Evolutionary conservation across 2,888 invertebrate genomes (phyloP).

Genomic region (Drosophila neotestacea): DNA sequence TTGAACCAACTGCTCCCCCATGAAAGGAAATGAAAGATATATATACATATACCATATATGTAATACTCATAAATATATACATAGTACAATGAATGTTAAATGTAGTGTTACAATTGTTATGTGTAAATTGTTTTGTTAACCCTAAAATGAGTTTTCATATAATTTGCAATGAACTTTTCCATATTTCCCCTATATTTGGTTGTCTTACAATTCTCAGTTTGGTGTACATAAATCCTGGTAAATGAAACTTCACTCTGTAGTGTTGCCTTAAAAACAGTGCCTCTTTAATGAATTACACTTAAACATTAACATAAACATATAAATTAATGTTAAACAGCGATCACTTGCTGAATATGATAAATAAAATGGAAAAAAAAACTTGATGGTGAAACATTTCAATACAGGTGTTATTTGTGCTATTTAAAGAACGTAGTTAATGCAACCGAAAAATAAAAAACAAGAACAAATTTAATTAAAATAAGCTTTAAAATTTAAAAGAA

Average conservation of each 20-base stretch:
- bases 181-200: slow-evolving; percentile 40
- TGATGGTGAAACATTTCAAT: slow-evolving; percentile 74
- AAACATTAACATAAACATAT: slow-evolving; percentile 31
- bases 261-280: slow-evolving; percentile 93
- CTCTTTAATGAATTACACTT: slow-evolving; percentile 85
- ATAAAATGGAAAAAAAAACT: slow-evolving; percentile 51
- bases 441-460: slow-evolving; percentile 26
- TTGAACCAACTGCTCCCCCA: slow-evolving; percentile 4
- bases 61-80: slow-evolving; percentile 5
- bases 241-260: slow-evolving; percentile 89
- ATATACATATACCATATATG: slow-evolving; percentile 1
- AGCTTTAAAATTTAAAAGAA: slow-evolving; percentile 42
- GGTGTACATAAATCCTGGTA: slow-evolving; percentile 71
- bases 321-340: slow-evolving; percentile 50
- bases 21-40: slow-evolving; percentile 4
- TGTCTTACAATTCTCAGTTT: slow-evolving; percentile 30
- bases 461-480: slow-evolving; percentile 46
- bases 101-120: slow-evolving; percentile 48
- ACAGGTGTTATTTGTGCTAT: slow-evolving; percentile 80
- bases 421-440: slow-evolving; percentile 63
- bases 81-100: slow-evolving; percentile 46
- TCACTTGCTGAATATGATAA: slow-evolving; percentile 55
- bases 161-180: slow-evolving; percentile 68
- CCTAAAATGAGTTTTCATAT: slow-evolving; percentile 51
- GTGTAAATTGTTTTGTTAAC: slow-evolving; percentile 28